phyloP scores from a whole-genome alignment of 2,797 vertebrate genomes.

The Thamnophis elegans region DNA sequence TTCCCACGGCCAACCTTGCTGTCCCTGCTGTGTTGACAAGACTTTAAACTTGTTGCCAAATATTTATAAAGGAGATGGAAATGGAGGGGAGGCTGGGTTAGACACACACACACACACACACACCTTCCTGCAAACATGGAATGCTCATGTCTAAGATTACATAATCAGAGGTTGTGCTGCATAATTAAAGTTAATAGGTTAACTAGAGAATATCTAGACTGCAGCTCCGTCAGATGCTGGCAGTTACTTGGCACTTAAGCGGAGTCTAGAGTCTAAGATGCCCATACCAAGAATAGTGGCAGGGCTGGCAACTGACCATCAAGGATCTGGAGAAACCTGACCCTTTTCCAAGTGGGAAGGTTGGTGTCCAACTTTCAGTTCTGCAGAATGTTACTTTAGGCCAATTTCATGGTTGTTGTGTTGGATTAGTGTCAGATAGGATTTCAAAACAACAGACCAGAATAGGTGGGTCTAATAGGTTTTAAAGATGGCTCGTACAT shows the following conservation, averaged over 20 bases:
- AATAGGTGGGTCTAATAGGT: background rate
- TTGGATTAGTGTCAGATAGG: background rate
- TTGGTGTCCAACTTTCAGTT: background rate
- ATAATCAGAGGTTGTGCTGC: slow-evolving; percentile 56
- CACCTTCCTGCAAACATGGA: slow-evolving; percentile 47
- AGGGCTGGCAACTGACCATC: background rate
- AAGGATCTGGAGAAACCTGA: background rate
- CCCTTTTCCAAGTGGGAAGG: background rate
- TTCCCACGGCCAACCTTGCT: slow-evolving; percentile 47
- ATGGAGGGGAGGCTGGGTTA: background rate
- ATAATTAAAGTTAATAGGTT: slow-evolving; percentile 67
- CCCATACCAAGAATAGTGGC: background rate
- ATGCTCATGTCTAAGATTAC: slow-evolving; percentile 53
- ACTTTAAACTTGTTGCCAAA: slow-evolving; percentile 61
- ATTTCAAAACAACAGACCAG: background rate
- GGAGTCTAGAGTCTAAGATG: background rate
- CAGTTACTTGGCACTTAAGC: slow-evolving; percentile 39
- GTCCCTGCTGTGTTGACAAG: slow-evolving; percentile 67
- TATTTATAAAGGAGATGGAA: slow-evolving; percentile 5
- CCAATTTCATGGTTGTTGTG: background rate
- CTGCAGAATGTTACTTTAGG: background rate
- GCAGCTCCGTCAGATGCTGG: slow-evolving; percentile 15
- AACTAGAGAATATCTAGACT: slow-evolving; percentile 64
- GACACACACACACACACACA: no score
- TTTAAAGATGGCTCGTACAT: background rate